Evolutionary conservation across 2,888 invertebrate species (phyloP), one percentile per base, ranked within the genome.

Genomic region (Apamea anceps): DNA sequence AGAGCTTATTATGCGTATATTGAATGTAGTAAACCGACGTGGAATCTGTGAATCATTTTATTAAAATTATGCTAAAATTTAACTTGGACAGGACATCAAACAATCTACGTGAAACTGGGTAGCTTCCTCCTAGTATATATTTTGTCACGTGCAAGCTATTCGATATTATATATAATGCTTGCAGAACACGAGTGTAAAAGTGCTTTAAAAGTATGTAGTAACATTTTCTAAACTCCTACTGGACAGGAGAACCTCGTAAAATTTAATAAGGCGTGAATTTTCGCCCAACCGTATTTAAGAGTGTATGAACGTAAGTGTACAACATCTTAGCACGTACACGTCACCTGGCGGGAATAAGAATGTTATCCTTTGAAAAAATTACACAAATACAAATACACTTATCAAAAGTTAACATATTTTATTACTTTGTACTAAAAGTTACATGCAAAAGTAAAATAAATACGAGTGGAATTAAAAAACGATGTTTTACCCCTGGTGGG

Each of bases 401-500:
- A 37, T 13, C 15, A 42, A 70, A 37, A 67, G 48, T 37, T 57
- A 42, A 51, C 12, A 8, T 25, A 57, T n/a, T n/a, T n/a, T n/a
- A n/a, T 15, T 18, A 68, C 13, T 15, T 45, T 12, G 2, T 48
- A 2, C 18, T 15, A 6, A 45, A 67, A 77, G 76, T 82, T 73
- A 8, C 28, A 75, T 15, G 18, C 12, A 63, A 42, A 48, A 63
- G 10, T 60, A 25, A 86, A 66, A 63, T 54, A n/a, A 65, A 66
- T 25, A 70, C 21, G 3, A 66, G 8, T 5, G 5, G 10, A 65
- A 37, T 62, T 3, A 5, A 66, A 73, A 87, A 80, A 37, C 0
- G 0, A 0, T 1, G 15, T 0, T 8, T 84, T 97, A 98, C 97
- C 98, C 97, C 97, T 98, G 98, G 97, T 97, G 97, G 98, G 98